Conservation (phyloP, 2,888 invertebrate species). For the Falcaria lacertinaria region DNA sequence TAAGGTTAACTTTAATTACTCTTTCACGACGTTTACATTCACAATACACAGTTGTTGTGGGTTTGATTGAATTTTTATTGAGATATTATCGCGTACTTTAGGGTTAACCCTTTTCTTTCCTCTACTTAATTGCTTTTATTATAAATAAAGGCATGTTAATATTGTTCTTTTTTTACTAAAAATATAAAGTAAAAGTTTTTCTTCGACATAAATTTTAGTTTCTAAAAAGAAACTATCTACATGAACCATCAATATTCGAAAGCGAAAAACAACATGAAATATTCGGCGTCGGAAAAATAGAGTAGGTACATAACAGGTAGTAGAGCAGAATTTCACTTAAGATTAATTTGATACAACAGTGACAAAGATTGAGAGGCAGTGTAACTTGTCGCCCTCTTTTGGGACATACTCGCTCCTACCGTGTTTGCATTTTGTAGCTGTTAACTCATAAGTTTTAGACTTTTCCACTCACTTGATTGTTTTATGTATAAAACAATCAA, state of each 20-base stretch:
- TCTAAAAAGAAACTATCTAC: background rate
- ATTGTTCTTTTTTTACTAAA: no score
- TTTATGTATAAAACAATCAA: no score
- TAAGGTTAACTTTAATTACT: background rate
- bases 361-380: conserved; percentile 49
- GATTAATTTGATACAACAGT: conserved; percentile 47
- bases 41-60: background rate
- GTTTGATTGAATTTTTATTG: background rate
- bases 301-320: conserved; percentile 24
- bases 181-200: background rate
- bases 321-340: conserved; percentile 47
- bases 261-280: background rate
- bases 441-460: no score
- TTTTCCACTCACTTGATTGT: no score
- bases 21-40: background rate
- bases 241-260: background rate
- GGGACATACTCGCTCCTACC: conserved; percentile 11
- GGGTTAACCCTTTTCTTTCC: background rate
- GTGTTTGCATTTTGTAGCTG: conserved; percentile 8
- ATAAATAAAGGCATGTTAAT: no score
- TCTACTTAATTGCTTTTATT: background rate
- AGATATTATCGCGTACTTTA: background rate
- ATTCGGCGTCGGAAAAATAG: conserved; percentile 12
- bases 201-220: background rate
- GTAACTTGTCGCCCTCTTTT: conserved; percentile 29